Conservation (phyloP, 2,113 vertebrate species). For the Pyxicephalus adspersus region DNA sequence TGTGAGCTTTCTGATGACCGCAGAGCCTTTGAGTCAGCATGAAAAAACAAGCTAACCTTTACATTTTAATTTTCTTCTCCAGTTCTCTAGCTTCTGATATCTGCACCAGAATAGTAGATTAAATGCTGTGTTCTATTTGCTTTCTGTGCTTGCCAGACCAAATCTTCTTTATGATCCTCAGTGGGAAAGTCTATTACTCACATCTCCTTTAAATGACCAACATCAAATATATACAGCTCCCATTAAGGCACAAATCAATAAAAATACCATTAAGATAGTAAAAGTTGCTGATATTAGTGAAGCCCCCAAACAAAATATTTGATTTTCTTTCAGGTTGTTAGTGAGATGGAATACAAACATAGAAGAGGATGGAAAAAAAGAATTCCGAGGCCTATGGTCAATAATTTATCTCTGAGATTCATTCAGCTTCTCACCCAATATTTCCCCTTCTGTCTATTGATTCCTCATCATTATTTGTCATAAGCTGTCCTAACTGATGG, state of each 20-base stretch:
- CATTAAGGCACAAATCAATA: constrained; percentile 96
- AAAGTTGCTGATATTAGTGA: constrained; percentile 97
- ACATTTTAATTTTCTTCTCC: constrained; percentile 76
- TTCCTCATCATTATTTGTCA: constrained; percentile 86
- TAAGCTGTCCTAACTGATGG: constrained; percentile 81
- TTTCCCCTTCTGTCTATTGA: constrained; percentile 79
- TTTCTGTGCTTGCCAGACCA: constrained; percentile 82
- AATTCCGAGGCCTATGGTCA: constrained; percentile 75
- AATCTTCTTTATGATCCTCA: constrained; percentile 89
- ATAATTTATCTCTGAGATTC: constrained; percentile 88
- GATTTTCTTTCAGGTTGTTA: constrained; percentile 92
- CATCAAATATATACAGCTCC: constrained; percentile 95
- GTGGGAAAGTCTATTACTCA: constrained; percentile 95
- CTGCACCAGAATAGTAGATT: constrained; percentile 84
- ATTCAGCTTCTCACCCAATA: constrained; percentile 81
- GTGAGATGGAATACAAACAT: constrained; percentile 81
- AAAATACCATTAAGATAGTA: constrained; percentile 96
- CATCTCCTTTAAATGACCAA: constrained; percentile 94
- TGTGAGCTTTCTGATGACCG: constrained; percentile 95
- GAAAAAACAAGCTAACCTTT: constrained; percentile 68
- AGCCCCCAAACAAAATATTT: constrained; percentile 97
- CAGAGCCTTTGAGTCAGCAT: constrained; percentile 69
- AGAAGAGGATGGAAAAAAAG: constrained; percentile 78
- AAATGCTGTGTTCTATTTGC: constrained; percentile 82
- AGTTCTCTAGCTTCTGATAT: constrained; percentile 76